A percentile compares a stretch with the other conserved stretches of the same genome.
These are phyloP conservation scores for Hemibagrus wyckioides DNA, from an alignment of 2,113 vertebrate species.

Conservation along the genomic window DNA sequence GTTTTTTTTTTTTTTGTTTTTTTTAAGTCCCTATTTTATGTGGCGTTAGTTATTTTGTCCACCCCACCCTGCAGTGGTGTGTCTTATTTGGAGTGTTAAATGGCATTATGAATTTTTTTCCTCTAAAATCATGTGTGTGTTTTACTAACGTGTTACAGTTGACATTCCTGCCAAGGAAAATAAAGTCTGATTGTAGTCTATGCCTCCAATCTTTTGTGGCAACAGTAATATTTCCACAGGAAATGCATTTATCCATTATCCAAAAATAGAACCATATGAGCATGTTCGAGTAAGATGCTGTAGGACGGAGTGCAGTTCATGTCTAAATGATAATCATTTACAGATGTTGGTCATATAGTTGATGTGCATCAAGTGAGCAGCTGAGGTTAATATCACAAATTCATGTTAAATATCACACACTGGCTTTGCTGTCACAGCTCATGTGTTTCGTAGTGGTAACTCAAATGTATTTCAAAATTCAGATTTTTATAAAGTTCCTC, in stretches of 20 bases:
- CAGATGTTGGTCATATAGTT: constrained; percentile 21
- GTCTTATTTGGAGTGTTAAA: constrained; percentile 13
- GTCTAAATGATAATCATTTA: constrained; percentile 21
- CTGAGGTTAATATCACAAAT: constrained; percentile 4
- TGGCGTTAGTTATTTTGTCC: constrained; percentile 10
- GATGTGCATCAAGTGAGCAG: constrained; percentile 19
- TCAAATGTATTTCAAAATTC: not conserved
- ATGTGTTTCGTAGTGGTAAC: not conserved
- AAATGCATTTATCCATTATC: constrained; percentile 27
- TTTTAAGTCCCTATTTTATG: not conserved
- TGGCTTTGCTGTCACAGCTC: not conserved
- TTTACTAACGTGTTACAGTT: constrained; percentile 14
- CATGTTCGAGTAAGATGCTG: not conserved
- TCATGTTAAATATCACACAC: constrained; percentile 3
- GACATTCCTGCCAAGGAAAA: constrained; percentile 3
- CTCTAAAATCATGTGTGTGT: not conserved
- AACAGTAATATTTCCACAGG: constrained; percentile 26
- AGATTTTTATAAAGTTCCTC: constrained; percentile 61
- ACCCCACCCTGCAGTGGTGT: constrained; percentile 15
- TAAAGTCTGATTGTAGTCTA: not conserved
- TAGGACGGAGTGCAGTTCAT: not conserved
- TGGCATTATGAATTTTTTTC: not conserved
- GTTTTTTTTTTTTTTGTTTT: not conserved
- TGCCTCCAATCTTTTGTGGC: constrained; percentile 9
- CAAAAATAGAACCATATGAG: constrained; percentile 21